Conservation (phyloP, 2,888 invertebrate species). For the Habroteleia sp. region DNA sequence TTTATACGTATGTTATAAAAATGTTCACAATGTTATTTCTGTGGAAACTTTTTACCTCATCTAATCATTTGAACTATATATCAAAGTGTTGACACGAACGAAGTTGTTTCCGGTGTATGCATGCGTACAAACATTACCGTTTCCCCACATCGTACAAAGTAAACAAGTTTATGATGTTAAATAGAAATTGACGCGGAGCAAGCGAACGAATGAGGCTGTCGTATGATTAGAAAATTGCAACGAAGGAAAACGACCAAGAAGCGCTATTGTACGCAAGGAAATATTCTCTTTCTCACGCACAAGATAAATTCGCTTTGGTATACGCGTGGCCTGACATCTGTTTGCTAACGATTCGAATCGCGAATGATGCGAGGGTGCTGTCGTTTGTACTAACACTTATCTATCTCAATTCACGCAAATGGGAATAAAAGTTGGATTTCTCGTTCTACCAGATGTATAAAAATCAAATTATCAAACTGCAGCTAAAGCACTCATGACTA, state of each 20-base stretch:
- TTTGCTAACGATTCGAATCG: slow-evolving; percentile 61
- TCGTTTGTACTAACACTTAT: slow-evolving; percentile 33
- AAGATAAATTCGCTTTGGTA: slow-evolving; percentile 3
- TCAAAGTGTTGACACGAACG: slow-evolving; percentile 5
- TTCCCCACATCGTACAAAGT: slow-evolving; percentile 44
- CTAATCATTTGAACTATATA: slow-evolving; percentile 1
- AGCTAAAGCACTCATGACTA: slow-evolving; percentile 40
- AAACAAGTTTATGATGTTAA: slow-evolving; percentile 72
- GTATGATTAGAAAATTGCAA: slow-evolving; percentile 47
- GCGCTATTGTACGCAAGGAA: slow-evolving; percentile 12
- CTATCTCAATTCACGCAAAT: slow-evolving; percentile 47
- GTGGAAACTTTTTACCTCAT: slow-evolving; percentile 15
- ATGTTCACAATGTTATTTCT: slow-evolving; percentile 2
- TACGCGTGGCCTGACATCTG: slow-evolving; percentile 15
- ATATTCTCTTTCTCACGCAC: slow-evolving; percentile 6
- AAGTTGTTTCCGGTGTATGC: slow-evolving; percentile 27
- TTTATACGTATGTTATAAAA: no score
- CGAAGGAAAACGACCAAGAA: slow-evolving; percentile 13
- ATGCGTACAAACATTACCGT: slow-evolving; percentile 35
- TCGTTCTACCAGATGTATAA: slow-evolving; percentile 38
- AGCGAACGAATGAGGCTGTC: slow-evolving; percentile 39
- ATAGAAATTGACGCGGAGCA: slow-evolving; percentile 67
- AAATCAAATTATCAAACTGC: slow-evolving; percentile 49
- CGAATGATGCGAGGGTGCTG: slow-evolving; percentile 20
- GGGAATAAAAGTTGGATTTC: slow-evolving; percentile 26